Evolutionary conservation across 2,113 vertebrate species (phyloP).

Genomic region (Silurus asotus): DNA sequence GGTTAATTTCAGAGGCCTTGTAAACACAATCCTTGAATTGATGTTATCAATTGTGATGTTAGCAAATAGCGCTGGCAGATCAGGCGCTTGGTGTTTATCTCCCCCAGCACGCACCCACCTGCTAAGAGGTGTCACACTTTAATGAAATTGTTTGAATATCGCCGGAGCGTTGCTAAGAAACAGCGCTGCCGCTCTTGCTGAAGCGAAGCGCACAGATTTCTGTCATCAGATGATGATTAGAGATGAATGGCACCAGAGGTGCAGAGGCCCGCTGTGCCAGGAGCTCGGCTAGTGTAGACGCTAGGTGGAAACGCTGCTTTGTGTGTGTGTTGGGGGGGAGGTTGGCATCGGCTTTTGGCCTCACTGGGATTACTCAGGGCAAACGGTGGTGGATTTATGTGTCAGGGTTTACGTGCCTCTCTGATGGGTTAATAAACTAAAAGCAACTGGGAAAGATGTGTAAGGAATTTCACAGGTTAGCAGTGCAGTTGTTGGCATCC

Average conservation of each 20-base stretch:
- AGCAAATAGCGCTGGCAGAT: constrained; percentile 93
- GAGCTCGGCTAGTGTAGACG: constrained; percentile 22
- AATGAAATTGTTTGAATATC: constrained; percentile 99
- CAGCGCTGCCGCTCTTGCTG: constrained; percentile 85
- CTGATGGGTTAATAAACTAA: constrained; percentile 49
- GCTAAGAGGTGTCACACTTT: constrained; percentile 99
- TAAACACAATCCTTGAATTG: constrained; percentile 93
- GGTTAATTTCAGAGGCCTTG: constrained; percentile 84
- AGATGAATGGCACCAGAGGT: constrained; percentile 76
- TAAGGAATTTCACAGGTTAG: constrained; percentile 33
- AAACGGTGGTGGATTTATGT: constrained; percentile 23
- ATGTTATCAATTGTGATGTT: constrained; percentile 97
- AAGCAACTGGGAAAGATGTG: constrained; percentile 13
- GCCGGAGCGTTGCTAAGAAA: constrained; percentile 97
- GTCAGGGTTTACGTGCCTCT: constrained; percentile 34
- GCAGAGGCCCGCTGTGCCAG: constrained; percentile 30
- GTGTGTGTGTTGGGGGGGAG: constrained; percentile 42
- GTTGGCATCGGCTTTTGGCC: constrained; percentile 54
- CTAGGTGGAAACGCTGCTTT: constrained; percentile 42
- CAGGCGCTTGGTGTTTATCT: constrained; percentile 97
- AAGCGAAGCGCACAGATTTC: constrained; percentile 88
- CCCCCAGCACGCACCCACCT: constrained; percentile 97
- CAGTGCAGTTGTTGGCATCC: constrained; percentile 24
- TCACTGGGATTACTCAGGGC: constrained; percentile 52
- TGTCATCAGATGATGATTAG: constrained; percentile 99